Evolutionary conservation across 1,140 invertebrate genomes (phyloP), one percentile per base, ranked within the genome.

Genomic region (Aphaenogaster rudis): DNA sequence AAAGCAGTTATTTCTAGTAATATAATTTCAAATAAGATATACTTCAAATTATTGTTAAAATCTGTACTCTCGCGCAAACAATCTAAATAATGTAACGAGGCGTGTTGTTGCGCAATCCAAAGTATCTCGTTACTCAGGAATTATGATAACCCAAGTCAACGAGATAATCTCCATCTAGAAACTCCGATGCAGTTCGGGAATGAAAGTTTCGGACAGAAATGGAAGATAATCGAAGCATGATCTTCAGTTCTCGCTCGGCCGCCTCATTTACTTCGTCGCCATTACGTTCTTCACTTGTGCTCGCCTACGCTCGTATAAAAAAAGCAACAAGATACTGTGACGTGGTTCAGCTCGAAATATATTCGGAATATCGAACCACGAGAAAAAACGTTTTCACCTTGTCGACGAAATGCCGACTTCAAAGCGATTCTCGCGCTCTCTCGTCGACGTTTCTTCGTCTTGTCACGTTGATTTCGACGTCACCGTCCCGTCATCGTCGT

Each of bases 401-500:
- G 64, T 88, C 59, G 48, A 61, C 77, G 72, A 82, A 88, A 67
- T 78, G 0, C 15, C 59, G 59, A 88, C 77, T 88, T 90, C 82
- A 91, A 91, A 91, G 81, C 36, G 33, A 54, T 11, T n/a, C 42
- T 69, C 61, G 15, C 11, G 50, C 21, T 88, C 63, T 78, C 28
- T 42, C 72, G 54, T 1, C 72, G 36, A 45, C 36, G 54, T 59
- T 69, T 69, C 54, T 76, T 59, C 72, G 3, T 59, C 39, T 59
- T 59, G 54, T 76, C 54, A 59, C 54, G 54, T 45, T 59, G 39
- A 50, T 63, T 42, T 45, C 63, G 36, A 67, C 48, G 57, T 78
- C 33, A 42, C 52, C 50, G n/a, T 1, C 57, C n/a, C 61, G n/a
- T 2, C 57, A n/a, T 45, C 17, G 67, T 86, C 52, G 67, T 86